Conservation (phyloP, 2,113 vertebrate species). For the Uria lomvia region DNA sequence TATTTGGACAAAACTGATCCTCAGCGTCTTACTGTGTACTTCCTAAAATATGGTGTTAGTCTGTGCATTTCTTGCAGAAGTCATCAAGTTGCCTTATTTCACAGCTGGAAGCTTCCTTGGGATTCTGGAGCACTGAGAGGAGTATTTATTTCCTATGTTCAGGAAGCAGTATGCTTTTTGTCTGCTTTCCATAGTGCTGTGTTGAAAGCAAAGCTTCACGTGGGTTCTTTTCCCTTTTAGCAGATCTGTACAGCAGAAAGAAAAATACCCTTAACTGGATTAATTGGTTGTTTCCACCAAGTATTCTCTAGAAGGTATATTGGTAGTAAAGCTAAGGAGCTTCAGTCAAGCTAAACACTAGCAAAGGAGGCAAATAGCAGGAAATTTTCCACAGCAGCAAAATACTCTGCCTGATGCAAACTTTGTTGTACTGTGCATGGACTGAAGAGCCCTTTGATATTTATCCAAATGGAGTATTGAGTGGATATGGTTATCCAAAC, state of each 20-base stretch:
- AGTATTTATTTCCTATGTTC: neutral
- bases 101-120: neutral
- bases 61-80: neutral
- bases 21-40: neutral
- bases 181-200: neutral
- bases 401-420: neutral
- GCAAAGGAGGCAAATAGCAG: neutral
- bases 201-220: neutral
- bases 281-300: neutral
- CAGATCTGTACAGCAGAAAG: neutral
- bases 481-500: neutral
- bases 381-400: neutral
- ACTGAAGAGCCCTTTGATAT: neutral
- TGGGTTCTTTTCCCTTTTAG: neutral
- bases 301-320: neutral
- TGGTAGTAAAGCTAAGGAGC: neutral
- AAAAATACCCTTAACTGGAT: neutral
- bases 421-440: neutral
- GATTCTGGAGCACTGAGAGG: neutral
- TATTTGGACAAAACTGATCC: neutral
- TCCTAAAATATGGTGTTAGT: neutral
- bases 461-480: neutral
- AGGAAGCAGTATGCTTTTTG: neutral
- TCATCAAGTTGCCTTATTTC: neutral
- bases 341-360: neutral